Evolutionary conservation across 2,113 vertebrate genomes (phyloP).

Genomic region (Lampris megalopsis): DNA sequence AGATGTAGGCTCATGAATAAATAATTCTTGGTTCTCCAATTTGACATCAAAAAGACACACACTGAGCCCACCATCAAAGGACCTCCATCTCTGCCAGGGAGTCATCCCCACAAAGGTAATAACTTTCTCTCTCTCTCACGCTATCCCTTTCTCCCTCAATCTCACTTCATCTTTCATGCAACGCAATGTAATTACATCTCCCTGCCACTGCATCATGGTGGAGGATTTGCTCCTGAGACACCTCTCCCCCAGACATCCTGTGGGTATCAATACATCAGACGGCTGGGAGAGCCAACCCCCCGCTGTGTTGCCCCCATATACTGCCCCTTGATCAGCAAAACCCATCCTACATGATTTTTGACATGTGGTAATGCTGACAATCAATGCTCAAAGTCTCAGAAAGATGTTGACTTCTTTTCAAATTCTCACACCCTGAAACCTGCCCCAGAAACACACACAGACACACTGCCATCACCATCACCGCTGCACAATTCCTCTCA

Average conservation of each 20-base stretch:
- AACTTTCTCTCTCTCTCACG: conserved; percentile 33
- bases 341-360: conserved; percentile 34
- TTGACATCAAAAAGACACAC: conserved; percentile 63
- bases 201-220: conserved; percentile 29
- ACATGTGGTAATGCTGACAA: conserved; percentile 43
- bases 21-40: conserved; percentile 63
- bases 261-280: conserved; percentile 69
- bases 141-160: neutral
- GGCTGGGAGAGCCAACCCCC: conserved; percentile 56
- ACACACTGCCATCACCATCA: too few relatives aligned
- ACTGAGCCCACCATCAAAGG: conserved; percentile 59
- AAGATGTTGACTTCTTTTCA: conserved; percentile 25
- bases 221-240: conserved; percentile 49
- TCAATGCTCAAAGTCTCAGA: conserved; percentile 33
- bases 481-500: conserved; percentile 7
- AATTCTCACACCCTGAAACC: conserved; percentile 24
- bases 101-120: conserved; percentile 61
- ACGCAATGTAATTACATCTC: conserved; percentile 68
- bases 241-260: conserved; percentile 51
- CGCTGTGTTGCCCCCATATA: conserved; percentile 53
- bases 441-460: too few relatives aligned
- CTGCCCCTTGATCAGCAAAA: conserved; percentile 47
- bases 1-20: conserved; percentile 66
- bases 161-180: conserved; percentile 62
- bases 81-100: conserved; percentile 43